These are phyloP conservation scores for Homarus gammarus DNA, from an alignment of 2,888 invertebrate species.

Conservation along the genomic window DNA sequence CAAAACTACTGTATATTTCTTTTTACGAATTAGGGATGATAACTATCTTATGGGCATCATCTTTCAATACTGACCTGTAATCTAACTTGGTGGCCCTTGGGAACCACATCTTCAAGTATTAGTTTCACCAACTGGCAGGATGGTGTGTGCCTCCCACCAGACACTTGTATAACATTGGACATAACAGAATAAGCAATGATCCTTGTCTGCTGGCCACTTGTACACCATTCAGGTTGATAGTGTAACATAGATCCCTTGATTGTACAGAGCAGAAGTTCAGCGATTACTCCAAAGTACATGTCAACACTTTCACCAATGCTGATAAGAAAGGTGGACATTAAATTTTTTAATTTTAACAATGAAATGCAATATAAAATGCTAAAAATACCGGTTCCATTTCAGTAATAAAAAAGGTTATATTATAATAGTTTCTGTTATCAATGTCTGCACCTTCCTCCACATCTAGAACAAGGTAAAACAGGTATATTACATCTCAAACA, in stretches of 20 bases:
- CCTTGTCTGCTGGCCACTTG: constrained; percentile 35
- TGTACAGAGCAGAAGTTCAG: constrained; percentile 11
- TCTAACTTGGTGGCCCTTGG: constrained; percentile 44
- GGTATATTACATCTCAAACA: too few relatives aligned
- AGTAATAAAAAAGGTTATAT: too few relatives aligned
- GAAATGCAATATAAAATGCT: too few relatives aligned
- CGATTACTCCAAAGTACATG: constrained; percentile 34
- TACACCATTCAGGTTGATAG: constrained; percentile 25
- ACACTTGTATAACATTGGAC: constrained; percentile 26
- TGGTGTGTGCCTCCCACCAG: constrained; percentile 45
- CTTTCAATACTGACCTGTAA: constrained; percentile 42
- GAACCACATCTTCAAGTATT: constrained; percentile 34
- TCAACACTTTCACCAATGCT: constrained; percentile 53
- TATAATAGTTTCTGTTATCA: too few relatives aligned
- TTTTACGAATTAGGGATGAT: too few relatives aligned
- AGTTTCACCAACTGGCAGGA: not conserved
- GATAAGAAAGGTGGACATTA: not conserved
- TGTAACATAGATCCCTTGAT: not conserved
- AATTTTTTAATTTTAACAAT: too few relatives aligned
- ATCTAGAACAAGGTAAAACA: too few relatives aligned
- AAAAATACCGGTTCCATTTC: too few relatives aligned
- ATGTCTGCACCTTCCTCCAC: not conserved
- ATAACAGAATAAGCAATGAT: constrained; percentile 49
- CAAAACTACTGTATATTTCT: too few relatives aligned
- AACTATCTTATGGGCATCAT: too few relatives aligned